A percentile compares a stretch with the other conserved stretches of the same genome.
Evolutionary conservation across 2,113 vertebrate species (phyloP).

Genomic region (Megaceryle torquata): DNA sequence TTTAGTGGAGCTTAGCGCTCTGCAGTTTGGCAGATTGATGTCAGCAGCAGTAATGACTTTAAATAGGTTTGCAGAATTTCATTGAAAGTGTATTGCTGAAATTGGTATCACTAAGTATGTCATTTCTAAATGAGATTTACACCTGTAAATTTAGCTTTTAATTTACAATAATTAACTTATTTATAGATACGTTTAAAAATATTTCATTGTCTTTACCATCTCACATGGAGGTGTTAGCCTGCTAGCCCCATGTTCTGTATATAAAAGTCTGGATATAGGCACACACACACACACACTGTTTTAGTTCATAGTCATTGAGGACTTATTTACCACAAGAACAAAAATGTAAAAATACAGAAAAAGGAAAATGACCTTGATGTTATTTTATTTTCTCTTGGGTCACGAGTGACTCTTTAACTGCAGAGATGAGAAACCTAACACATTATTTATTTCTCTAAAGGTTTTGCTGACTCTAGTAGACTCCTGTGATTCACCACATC

Average conservation of each 20-base stretch:
- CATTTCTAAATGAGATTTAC: constrained; percentile 64
- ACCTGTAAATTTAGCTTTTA: constrained; percentile 31
- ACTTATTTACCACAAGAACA: not conserved
- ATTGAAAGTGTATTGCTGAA: constrained; percentile 55
- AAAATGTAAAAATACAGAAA: not conserved
- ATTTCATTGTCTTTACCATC: not conserved
- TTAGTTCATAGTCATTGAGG: not conserved
- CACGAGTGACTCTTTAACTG: not conserved
- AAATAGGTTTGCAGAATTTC: constrained; percentile 70
- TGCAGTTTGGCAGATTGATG: constrained; percentile 65
- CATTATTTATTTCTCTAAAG: constrained; percentile 1
- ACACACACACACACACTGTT: not conserved
- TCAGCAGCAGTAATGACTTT: constrained; percentile 54
- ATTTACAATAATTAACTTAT: constrained; percentile 13
- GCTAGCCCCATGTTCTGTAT: not conserved
- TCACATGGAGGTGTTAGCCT: not conserved
- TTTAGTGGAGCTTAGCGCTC: constrained; percentile 49
- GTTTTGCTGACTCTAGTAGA: not conserved
- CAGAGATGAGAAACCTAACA: not conserved
- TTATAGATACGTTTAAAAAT: not conserved
- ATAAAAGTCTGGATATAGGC: not conserved
- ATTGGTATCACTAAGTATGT: constrained; percentile 63
- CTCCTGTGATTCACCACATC: not conserved
- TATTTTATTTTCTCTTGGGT: not conserved
- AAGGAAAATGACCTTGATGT: not conserved